Base-by-base conservation (phyloP, 2,888 invertebrate genomes). In the Caenorhabditis sp. region DNA sequence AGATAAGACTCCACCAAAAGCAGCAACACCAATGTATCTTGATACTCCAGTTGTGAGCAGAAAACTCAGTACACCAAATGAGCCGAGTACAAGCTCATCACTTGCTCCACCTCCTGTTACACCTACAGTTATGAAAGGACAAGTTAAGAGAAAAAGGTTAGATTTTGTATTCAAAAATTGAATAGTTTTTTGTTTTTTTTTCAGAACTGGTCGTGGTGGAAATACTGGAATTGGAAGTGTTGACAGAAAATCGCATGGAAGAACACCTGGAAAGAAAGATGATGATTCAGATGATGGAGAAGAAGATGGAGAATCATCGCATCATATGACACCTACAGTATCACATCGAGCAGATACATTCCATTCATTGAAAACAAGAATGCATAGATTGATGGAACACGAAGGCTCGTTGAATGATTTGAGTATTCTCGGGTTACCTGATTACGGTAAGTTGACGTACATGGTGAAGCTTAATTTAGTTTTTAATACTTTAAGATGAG, bases 321-420 rank as follows among this genome's bases (percentile, higher is more conserved):
- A 26, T 23, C 2, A 56, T 14, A 26, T 1, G 8, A 26, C 25
- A 26, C 56, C 26, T 4, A 26, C 26, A 56, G 10, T 26, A 26
- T 26, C 26, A 5, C 26, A 26, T 26, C 21, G 25, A 26, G 56
- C 26, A 4, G 59, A 49, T 10, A 49, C 59, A 49, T 59, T 59
- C 23, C 59, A 59, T 49, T 25, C 59, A 4, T 25, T 59, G 49
- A 59, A 59, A 49, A 59, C 49, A 1, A 43, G 25, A 49, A 59
- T 59, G 59, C 25, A 59, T n/a, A 43, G 25, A 49, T 17, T 25
- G 25, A 59, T 59, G 59, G 59, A 59, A 23, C 17, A 17, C 4
- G 49, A 59, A 14, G 43, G 43, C 14, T 21, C 43, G 2, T 49
- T 59, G 59, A 14, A 43, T 2, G 59, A 59, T 25, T 49, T 25